Percentiles rank a stretch among this genome's conserved stretches.
phyloP scores from a whole-genome alignment of 2,888 invertebrate species.

The Exephanes ischioxanthus region DNA sequence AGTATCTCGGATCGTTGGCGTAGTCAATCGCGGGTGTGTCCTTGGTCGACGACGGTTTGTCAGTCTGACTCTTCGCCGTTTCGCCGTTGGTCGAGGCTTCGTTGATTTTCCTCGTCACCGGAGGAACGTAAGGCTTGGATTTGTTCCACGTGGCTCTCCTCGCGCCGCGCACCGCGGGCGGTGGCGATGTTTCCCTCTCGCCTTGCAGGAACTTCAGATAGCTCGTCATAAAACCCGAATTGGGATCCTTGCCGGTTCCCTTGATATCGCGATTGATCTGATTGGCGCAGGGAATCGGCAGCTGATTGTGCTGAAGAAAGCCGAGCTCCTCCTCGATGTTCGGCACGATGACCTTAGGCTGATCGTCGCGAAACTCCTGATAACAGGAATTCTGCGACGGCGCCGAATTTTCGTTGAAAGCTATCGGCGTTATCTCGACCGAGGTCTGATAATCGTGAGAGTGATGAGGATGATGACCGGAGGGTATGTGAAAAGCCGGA shows the following conservation, averaged over 20 bases:
- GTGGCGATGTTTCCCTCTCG: constrained; percentile 93
- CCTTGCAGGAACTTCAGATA: constrained; percentile 94
- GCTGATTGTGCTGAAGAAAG: constrained; percentile 87
- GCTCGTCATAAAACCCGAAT: constrained; percentile 94
- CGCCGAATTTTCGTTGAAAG: constrained; percentile 67
- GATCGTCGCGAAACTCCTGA: constrained; percentile 86
- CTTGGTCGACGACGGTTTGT: constrained; percentile 82
- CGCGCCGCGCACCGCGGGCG: constrained; percentile 89
- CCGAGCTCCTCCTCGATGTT: constrained; percentile 95
- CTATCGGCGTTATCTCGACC: constrained; percentile 88
- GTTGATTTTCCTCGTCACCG: constrained; percentile 73
- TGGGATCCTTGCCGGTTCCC: constrained; percentile 86
- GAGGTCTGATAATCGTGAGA: constrained; percentile 88
- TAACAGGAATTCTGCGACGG: constrained; percentile 59
- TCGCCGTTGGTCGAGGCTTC: constrained; percentile 75
- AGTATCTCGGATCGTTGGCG: constrained; percentile 90
- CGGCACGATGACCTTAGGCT: constrained; percentile 94
- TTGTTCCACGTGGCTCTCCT: constrained; percentile 90
- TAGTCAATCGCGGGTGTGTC: constrained; percentile 86
- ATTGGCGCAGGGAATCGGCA: constrained; percentile 82
- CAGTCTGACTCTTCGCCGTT: constrained; percentile 72
- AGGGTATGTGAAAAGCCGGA: constrained; percentile 90
- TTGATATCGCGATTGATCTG: constrained; percentile 88
- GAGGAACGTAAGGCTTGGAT: constrained; percentile 81
- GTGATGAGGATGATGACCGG: constrained; percentile 86